Base-by-base conservation (phyloP, 2,888 invertebrate genomes). In the Stratiomys singularior region DNA sequence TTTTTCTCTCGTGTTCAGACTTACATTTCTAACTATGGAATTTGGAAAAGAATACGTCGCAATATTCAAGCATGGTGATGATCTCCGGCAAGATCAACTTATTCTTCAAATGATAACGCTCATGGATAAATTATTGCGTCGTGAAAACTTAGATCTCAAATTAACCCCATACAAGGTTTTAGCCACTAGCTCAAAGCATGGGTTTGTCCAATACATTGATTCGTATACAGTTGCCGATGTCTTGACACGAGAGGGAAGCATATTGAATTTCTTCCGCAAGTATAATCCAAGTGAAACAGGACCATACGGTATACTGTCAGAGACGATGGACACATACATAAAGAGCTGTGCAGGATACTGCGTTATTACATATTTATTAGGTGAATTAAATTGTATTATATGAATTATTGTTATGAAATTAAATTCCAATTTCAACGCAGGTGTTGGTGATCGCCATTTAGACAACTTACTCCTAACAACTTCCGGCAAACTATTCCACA, bases 61-160 rank as follows among this genome's bases (percentile, higher is more conserved):
- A 0, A 98, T 99, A 80, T 99, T 99, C 86, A 99, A 99, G 86
- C 93, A 97, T 83, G 99, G 99, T 0, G 99, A 99, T 87, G 99
- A 99, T 86, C 88, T 99, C 74, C 90, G 99, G 1, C 99, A 99
- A 88, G 99, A 99, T 88, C 99, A 99, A 86, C 89, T 99, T 0
- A 96, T 99, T 79, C 88, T 99, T 66, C 99, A 99, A 88, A 99
- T 99, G 90, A 98, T 99, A 56, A 96, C 97, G 0, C 88, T 99
- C 15, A 99, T 99, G 98, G 99, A 99, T 86, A 96, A 97, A 86
- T 87, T 99, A 76, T 87, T 99, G 81, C 89, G 97, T 58, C 90
- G 95, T 82, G 99, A 99, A 87, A 99, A 99, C 87, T 89, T 99
- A 77, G 99, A 99, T 88, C 89, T 99, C 76, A 98, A 97, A 84